phyloP scores from a whole-genome alignment of 2,113 vertebrate genomes.

The Centropus bengalensis region DNA sequence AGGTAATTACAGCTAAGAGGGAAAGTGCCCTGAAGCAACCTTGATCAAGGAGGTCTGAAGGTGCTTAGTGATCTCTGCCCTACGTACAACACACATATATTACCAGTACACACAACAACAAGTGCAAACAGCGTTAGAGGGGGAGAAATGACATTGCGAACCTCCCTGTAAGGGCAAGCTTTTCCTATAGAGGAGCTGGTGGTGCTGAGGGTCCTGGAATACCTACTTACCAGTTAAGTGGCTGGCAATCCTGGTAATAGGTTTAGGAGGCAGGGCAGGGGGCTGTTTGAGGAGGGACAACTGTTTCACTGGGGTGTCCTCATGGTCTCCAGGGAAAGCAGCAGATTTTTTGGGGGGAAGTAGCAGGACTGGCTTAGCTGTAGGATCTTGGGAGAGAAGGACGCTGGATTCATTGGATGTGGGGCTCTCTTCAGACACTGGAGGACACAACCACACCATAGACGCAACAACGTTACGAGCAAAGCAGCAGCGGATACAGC shows the following conservation, averaged over 20 bases:
- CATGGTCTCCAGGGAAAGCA: slow-evolving; percentile 88
- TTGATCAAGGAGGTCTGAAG: background rate
- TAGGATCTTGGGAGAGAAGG: slow-evolving; percentile 90
- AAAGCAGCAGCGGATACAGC: slow-evolving; percentile 47
- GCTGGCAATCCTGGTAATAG: slow-evolving; percentile 93
- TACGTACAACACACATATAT: background rate
- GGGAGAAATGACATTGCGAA: background rate
- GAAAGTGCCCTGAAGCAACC: background rate
- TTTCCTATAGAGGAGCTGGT: slow-evolving; percentile 35
- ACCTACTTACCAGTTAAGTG: slow-evolving; percentile 91
- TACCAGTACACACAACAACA: slow-evolving; percentile 3
- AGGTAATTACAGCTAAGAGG: background rate
- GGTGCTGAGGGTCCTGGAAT: slow-evolving; percentile 7
- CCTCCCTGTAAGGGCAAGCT: background rate
- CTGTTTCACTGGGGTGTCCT: slow-evolving; percentile 91
- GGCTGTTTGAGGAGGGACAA: slow-evolving; percentile 95
- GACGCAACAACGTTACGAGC: slow-evolving; percentile 78
- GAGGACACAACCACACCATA: slow-evolving; percentile 81
- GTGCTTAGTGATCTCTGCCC: fast-evolving
- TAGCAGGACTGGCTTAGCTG: slow-evolving; percentile 89
- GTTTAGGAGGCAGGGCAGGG: slow-evolving; percentile 97
- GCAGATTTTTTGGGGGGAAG: slow-evolving; percentile 91
- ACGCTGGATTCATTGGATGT: slow-evolving; percentile 86
- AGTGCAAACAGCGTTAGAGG: background rate
- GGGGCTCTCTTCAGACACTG: slow-evolving; percentile 91